These are phyloP conservation scores for Caenorhabditis panamensis DNA, from an alignment of 2,888 invertebrate species.

Conservation along the genomic window DNA sequence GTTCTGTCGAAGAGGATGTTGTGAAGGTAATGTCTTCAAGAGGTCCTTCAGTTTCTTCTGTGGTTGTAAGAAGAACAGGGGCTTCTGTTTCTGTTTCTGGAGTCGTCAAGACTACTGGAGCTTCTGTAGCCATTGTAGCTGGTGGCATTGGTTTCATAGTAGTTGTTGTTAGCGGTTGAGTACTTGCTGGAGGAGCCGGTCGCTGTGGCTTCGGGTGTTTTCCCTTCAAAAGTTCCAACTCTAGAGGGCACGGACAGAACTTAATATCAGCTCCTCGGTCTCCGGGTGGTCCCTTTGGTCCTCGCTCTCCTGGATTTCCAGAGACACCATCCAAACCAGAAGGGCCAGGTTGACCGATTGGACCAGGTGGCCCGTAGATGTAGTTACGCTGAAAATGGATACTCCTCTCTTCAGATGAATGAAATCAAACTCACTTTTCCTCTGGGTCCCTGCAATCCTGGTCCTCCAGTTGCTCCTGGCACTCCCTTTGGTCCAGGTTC, in stretches of 20 bases:
- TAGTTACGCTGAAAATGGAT: constrained; percentile 69
- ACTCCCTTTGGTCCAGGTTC: constrained; percentile 70
- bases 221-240: constrained; percentile 66
- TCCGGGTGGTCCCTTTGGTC: constrained; percentile 69
- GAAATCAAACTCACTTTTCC: constrained; percentile 60
- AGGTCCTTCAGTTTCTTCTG: constrained; percentile 2
- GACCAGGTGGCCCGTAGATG: constrained; percentile 79
- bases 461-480: constrained; percentile 67
- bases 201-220: constrained; percentile 42
- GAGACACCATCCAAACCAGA: constrained; percentile 79
- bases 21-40: constrained; percentile 34
- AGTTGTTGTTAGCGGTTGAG: constrained; percentile 5
- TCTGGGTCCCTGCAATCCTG: constrained; percentile 67
- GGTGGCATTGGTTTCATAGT: constrained; percentile 25
- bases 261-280: constrained; percentile 78
- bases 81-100: neutral
- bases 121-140: constrained; percentile 14
- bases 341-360: constrained; percentile 76
- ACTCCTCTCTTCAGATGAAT: neutral
- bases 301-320: constrained; percentile 73
- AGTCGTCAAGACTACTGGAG: constrained; percentile 1
- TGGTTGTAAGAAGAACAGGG: no score
- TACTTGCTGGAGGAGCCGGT: constrained; percentile 26
- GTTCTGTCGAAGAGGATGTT: constrained; percentile 15
- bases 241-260: constrained; percentile 79